Conservation (phyloP, 37 sponge, comb jelly and placozoan species). For the Ephydatia muelleri region DNA sequence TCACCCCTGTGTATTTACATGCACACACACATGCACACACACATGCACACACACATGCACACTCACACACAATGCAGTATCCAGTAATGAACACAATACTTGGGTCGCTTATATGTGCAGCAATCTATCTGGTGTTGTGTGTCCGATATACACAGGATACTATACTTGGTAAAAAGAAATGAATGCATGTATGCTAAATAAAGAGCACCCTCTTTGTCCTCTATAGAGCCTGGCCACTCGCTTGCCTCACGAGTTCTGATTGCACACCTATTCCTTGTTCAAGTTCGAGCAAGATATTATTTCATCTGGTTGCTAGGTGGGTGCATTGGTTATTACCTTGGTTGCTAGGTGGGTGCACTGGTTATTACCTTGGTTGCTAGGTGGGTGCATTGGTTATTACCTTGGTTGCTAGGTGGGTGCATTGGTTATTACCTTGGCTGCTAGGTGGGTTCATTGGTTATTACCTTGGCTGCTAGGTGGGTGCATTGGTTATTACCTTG, state of each 20-base stretch:
- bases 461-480: too few species aligned
- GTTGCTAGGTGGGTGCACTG: not conserved
- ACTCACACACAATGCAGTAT: not conserved
- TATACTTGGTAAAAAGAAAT: not conserved
- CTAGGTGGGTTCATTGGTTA: not conserved
- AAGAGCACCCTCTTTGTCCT: conserved; percentile 34
- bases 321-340: too few species aligned
- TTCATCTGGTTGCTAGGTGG: conserved; percentile 33
- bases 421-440: too few species aligned
- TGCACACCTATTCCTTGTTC: too few species aligned
- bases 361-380: too few species aligned
- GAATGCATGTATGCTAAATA: conserved; percentile 6
- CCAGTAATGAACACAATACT: not conserved
- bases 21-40: conserved; percentile 12
- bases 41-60: not conserved
- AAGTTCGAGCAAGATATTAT: conserved; percentile 4
- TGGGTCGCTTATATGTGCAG: not conserved
- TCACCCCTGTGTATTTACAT: not conserved
- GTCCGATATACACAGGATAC: not conserved
- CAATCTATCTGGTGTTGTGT: not conserved
- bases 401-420: too few species aligned
- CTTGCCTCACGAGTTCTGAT: too few species aligned
- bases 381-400: too few species aligned
- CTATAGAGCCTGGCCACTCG: too few species aligned
- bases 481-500: too few species aligned